Conservation (phyloP, 1,140 invertebrate genomes). For the Popillia japonica region DNA sequence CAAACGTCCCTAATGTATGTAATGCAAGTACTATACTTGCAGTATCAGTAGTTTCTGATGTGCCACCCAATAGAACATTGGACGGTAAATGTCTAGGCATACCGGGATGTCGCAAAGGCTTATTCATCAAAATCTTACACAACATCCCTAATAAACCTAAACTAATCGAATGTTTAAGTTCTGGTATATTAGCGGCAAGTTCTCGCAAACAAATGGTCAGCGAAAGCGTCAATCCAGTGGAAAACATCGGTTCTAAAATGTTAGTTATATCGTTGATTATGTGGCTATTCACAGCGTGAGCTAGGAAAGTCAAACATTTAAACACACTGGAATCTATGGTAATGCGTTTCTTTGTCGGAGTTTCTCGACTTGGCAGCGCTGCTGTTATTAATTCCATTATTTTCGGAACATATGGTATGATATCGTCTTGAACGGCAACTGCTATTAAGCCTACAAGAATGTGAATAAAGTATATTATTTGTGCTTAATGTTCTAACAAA, state of each 20-base stretch:
- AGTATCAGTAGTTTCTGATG: slow-evolving; percentile 72
- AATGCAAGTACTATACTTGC: slow-evolving; percentile 90
- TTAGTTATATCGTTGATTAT: slow-evolving; percentile 77
- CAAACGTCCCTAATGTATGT: slow-evolving; percentile 93
- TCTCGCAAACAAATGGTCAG: slow-evolving; percentile 91
- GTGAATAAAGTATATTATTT: slow-evolving; percentile 33
- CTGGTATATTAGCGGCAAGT: slow-evolving; percentile 86
- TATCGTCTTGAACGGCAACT: slow-evolving; percentile 86
- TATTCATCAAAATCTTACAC: slow-evolving; percentile 89
- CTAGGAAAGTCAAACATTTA: slow-evolving; percentile 92
- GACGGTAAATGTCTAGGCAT: slow-evolving; percentile 66
- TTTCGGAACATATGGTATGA: slow-evolving; percentile 79
- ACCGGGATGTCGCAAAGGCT: slow-evolving; percentile 81
- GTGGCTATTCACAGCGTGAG: slow-evolving; percentile 82
- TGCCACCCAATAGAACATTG: slow-evolving; percentile 59
- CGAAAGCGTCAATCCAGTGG: slow-evolving; percentile 88
- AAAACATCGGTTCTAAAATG: slow-evolving; percentile 90
- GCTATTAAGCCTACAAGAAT: slow-evolving; percentile 75
- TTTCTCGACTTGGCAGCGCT: slow-evolving; percentile 82
- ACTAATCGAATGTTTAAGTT: slow-evolving; percentile 89
- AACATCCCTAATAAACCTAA: slow-evolving; percentile 90
- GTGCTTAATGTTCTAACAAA: not conserved
- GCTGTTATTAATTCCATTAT: slow-evolving; percentile 89
- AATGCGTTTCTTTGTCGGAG: slow-evolving; percentile 74
- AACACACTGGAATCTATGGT: slow-evolving; percentile 90